phyloP scores from a whole-genome alignment of 2,113 vertebrate genomes.

The Eptatretus burgeri region DNA sequence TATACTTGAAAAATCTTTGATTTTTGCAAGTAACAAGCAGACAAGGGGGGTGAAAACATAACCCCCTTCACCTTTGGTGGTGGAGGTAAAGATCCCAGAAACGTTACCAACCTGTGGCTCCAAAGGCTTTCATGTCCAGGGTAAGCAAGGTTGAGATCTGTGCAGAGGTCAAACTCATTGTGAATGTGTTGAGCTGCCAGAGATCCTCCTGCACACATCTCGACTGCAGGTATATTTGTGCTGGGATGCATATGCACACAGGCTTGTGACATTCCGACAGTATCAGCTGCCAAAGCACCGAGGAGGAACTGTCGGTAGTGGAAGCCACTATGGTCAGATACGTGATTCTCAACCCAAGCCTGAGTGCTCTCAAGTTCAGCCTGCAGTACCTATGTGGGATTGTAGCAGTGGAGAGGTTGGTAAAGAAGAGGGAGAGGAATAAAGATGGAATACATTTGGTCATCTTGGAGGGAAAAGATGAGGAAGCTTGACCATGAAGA shows the following conservation, averaged over 20 bases:
- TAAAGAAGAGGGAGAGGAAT: no score
- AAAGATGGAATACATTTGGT: no score
- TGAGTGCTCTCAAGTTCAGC: conserved; percentile 62
- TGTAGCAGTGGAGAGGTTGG: no score
- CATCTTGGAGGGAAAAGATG: no score
- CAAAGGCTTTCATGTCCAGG: conserved; percentile 84
- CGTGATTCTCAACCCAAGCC: conserved; percentile 64
- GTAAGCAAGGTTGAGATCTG: conserved; percentile 57
- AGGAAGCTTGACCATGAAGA: no score
- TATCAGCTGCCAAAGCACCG: conserved; percentile 25
- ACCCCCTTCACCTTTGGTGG: no score
- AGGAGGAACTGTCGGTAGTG: conserved; percentile 90
- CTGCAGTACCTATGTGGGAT: conserved; percentile 30
- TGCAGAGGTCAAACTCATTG: conserved; percentile 53
- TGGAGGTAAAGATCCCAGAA: no score
- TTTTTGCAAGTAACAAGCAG: no score
- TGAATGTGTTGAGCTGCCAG: conserved; percentile 18
- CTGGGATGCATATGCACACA: conserved; percentile 15
- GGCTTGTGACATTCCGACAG: conserved; percentile 13
- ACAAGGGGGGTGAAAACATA: no score
- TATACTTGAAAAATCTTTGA: no score
- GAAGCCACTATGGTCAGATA: conserved; percentile 92
- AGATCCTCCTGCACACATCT: conserved; percentile 12
- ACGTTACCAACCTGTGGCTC: conserved; percentile 56
- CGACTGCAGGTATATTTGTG: conserved; percentile 16